Base-by-base conservation (phyloP, 2,797 vertebrate genomes). In the Cuniculus paca region DNA sequence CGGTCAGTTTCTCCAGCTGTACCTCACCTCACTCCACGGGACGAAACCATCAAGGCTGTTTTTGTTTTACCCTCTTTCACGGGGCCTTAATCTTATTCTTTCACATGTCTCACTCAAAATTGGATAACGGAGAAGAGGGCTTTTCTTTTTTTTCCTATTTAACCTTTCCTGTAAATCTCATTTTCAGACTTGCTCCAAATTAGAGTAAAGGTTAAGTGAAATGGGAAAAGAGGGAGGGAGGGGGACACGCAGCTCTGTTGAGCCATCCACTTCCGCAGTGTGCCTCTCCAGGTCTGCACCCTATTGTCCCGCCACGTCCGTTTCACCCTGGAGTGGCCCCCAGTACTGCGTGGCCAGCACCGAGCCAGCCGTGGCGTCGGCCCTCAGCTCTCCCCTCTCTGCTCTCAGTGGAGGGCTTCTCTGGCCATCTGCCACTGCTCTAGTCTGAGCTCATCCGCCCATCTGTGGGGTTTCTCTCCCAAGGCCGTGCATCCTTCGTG, bases 151-250 rank as follows among this genome's bases (percentile, higher is more conserved):
- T 60, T 85, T 89, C 78, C 90, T 82, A 36, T 63, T 94, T 82
- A 88, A 77, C n/a, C 70, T 91, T 97, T 96, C 63, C 89, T 95
- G 63, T 95, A 95, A 91, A 96, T 94, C 93, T 97, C 34, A 6
- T 96, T 94, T 98, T 96, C 48, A 84, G 45, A 6, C 90, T 97
- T 89, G 52, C 60, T 96, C 36, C 83, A 89, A 92, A 85, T 60
- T 89, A 91, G 90, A 92, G 79, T 78, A 92, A 97, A 97, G 90
- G 88, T 96, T 95, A 97, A 93, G 83, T 95, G 90, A 91, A 91
- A 10, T 88, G 89, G 88, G 82, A 50, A 82, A 82, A 70, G n/a
- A 50, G 58, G 39, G 42, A 52, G 83, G 48, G 83, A 74, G 81
- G 48, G 52, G 83, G 7, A 84, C 14, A 26, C 9, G 24, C 68